phyloP scores from a whole-genome alignment of 2,797 vertebrate species.

The Graptemys geographica region DNA sequence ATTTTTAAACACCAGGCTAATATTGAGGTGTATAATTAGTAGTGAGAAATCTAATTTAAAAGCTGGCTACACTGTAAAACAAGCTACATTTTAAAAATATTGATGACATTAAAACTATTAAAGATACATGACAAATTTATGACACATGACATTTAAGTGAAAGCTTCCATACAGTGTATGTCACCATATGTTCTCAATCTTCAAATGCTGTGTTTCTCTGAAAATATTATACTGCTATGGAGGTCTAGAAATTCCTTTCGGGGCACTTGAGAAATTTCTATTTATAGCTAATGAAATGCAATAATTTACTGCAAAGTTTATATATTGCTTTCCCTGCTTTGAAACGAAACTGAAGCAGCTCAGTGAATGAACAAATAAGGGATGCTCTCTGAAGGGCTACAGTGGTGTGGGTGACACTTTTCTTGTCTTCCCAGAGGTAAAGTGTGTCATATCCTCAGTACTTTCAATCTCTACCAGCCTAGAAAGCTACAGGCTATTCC shows the following conservation, averaged over 20 bases:
- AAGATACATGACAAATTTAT: conserved; percentile 50
- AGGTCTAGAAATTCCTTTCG: conserved; percentile 50
- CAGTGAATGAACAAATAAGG: conserved; percentile 17
- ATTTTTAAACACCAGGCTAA: background rate
- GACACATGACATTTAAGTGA: conserved; percentile 56
- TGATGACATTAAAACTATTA: conserved; percentile 32
- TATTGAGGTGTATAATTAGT: background rate
- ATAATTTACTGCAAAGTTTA: conserved; percentile 52
- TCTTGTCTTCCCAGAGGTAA: conserved; percentile 27
- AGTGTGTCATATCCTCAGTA: conserved; percentile 13
- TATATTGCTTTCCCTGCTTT: conserved; percentile 27
- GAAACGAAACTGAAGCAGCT: conserved; percentile 34
- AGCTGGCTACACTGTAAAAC: background rate
- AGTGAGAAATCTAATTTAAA: background rate
- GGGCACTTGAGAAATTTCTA: conserved; percentile 55
- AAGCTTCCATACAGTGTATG: conserved; percentile 17
- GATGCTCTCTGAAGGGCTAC: conserved; percentile 15
- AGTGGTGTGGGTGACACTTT: conserved; percentile 30
- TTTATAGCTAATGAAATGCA: conserved; percentile 65
- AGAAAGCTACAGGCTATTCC: conserved; percentile 45
- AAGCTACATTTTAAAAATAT: conserved; percentile 25
- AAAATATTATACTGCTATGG: background rate
- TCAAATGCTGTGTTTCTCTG: conserved; percentile 34
- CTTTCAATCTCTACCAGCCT: background rate
- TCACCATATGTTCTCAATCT: conserved; percentile 35